Conservation (phyloP, 2,113 vertebrate species). For the Rhinichthys klamathensis region DNA sequence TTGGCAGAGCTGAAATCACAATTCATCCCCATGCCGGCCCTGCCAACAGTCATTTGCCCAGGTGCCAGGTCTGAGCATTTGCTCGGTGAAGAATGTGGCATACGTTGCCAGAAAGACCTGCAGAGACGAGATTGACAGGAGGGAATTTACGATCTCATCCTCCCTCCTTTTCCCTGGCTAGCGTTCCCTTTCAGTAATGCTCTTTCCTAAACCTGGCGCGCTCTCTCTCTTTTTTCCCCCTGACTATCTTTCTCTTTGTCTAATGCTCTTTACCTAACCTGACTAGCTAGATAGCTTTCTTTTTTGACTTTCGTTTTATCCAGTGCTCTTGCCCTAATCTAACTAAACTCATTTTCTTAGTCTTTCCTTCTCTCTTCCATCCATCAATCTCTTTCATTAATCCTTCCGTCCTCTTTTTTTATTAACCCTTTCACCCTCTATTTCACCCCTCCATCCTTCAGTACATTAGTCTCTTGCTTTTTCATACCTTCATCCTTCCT, state of each 20-base stretch:
- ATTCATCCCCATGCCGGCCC: slow-evolving; percentile 34
- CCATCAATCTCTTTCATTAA: not conserved
- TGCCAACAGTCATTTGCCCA: slow-evolving; percentile 48
- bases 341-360: not conserved
- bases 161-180: not conserved
- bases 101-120: slow-evolving; percentile 9
- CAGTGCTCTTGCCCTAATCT: not conserved
- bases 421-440: not conserved
- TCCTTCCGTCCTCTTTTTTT: not conserved
- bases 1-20: slow-evolving; percentile 36
- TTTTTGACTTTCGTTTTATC: not conserved
- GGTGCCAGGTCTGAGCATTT: slow-evolving; percentile 57
- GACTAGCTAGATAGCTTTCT: not conserved
- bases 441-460: not conserved
- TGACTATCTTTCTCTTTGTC: not conserved
- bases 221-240: not conserved
- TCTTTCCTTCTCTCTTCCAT: not conserved
- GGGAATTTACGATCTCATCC: slow-evolving; percentile 41
- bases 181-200: not conserved
- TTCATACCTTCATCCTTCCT: not conserved
- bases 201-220: not conserved
- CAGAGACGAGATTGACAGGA: slow-evolving; percentile 43
- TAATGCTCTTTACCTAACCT: not conserved
- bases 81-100: slow-evolving; percentile 42
- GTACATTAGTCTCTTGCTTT: not conserved